Evolutionary conservation across 2,113 vertebrate genomes (phyloP), one percentile per base, ranked within the genome.

Genomic region (Apus apus): DNA sequence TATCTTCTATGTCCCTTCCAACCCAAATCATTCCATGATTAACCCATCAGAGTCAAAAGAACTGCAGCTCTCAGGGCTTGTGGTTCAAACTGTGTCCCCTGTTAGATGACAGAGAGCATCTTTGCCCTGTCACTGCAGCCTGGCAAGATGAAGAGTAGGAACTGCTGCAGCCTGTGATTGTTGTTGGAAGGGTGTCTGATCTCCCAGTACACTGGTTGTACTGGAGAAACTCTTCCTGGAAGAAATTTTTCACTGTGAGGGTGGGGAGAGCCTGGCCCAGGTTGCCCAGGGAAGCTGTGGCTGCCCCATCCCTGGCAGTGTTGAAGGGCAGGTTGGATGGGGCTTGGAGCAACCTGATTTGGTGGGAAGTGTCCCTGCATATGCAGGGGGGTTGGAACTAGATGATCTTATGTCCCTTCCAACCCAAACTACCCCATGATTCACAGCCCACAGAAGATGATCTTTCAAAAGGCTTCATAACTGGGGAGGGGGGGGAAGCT

Each of bases 61-160:
- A 56, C 3, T 1, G 0, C 51, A 65, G 15, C 13, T 74, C 27
- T 74, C 0, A 6, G 57, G 51, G 46, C 38, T 58, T 30, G 15
- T 2, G 4, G 43, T 34, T 79, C 32, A 16, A 71, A 27, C 2
- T 6, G 22, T 22, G 50, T 43, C 3, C 12, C 29, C 9, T 4
- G 2, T 3, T 2, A 36, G 21, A 73, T 46, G 26, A 16, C 36
- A 32, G 11, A 27, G 6, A 9, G 23, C 27, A 38, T 26, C 20
- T 4, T 2, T 12, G 32, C 53, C 22, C 40, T 45, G 18, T 10
- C 34, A 15, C 0, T 77, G 70, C n/a, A 93, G 53, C 32, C 48
- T 26, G 36, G 26, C 71, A 57, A 91, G 74, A 34, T 65, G 18
- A 25, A 23, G 30, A 61, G 15, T 6, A 66, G 40, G 40, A 43